Conservation (phyloP, 2,888 invertebrate genomes). For the Andrena flavipes region DNA sequence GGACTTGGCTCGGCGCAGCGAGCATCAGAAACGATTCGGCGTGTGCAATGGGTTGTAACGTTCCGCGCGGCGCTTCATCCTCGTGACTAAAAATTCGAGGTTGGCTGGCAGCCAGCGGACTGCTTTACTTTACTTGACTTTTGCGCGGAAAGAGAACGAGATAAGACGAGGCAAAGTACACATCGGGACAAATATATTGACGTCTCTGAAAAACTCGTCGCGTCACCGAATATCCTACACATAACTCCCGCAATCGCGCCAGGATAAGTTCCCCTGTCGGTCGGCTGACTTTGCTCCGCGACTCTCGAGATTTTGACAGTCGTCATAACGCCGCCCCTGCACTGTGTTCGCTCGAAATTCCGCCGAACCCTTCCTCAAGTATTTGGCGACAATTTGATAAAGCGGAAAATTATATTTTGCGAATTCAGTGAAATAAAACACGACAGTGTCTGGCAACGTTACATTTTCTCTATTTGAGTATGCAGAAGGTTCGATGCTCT, state of each 20-base stretch:
- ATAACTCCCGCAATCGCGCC: slow-evolving; percentile 74
- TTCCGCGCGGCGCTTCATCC: slow-evolving; percentile 67
- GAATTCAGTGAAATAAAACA: not conserved
- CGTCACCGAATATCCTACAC: slow-evolving; percentile 79
- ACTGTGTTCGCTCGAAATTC: not conserved
- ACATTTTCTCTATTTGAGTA: too few species aligned
- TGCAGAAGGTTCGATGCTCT: too few species aligned
- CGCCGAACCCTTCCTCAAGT: not conserved
- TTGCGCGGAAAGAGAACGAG: slow-evolving; percentile 59
- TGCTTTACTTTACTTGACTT: slow-evolving; percentile 79
- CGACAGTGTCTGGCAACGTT: not conserved
- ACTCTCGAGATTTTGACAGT: slow-evolving; percentile 39
- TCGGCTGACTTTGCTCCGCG: slow-evolving; percentile 46
- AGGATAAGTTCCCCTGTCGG: slow-evolving; percentile 69
- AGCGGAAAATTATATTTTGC: not conserved
- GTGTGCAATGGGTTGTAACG: slow-evolving; percentile 81
- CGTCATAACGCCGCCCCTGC: slow-evolving; percentile 12
- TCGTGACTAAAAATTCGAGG: slow-evolving; percentile 75
- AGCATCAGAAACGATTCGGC: slow-evolving; percentile 80
- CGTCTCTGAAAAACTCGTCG: slow-evolving; percentile 81
- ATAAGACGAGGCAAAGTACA: slow-evolving; percentile 70
- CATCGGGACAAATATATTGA: slow-evolving; percentile 79
- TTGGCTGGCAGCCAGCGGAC: slow-evolving; percentile 81
- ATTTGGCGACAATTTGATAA: not conserved
- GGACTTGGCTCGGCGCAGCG: slow-evolving; percentile 74